Base-by-base conservation (phyloP, 2,113 vertebrate species). In the Gobiocypris rarus region DNA sequence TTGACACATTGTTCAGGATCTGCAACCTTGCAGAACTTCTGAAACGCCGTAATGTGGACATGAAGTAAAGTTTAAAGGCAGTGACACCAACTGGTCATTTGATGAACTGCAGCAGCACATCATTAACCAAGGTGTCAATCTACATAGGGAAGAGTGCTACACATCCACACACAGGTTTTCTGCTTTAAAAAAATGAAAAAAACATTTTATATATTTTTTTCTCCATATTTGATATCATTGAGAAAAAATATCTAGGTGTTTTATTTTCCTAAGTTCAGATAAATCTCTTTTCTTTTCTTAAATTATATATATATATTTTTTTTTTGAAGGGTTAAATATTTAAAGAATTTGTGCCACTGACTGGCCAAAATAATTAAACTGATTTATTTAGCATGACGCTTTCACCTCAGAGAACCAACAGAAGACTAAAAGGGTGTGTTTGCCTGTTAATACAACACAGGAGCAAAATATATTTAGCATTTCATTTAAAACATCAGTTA, bases 41-140 rank as follows among this genome's bases (percentile, higher is more conserved):
- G n/a, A 26, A 59, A 2, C 54, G 9, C 22, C 3, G 22, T 4
- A 24, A 77, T 9, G 10, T 31, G 22, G 75, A 59, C 22, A 9
- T 41, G n/a, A 17, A 61, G 38, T 61, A 1, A 54, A 75, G 26
- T 50, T 34, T 10, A 89, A 79, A 17, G 86, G 87, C 84, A 89
- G 91, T 65, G 93, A 94, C 93, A 93, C 94, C 92, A 94, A 94
- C 94, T 94, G 94, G 93, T 28, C 83, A 77, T 91, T 88, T 87
- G 58, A 83, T 89, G 91, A 92, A 94, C 91, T 94, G 93, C 94
- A 93, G 45, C 86, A 73, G 81, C 83, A 82, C 91, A 89, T 86
- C 88, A 88, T 73, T 58, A 81, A 15, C 34, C 84, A 84, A 56
- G 26, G 3, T 84, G 61, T 83, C 82, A 77, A 67, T 67, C 59